Evolutionary conservation across 2,797 vertebrate genomes (phyloP), one percentile per base, ranked within the genome.

Genomic region (Coregonus suidteri): DNA sequence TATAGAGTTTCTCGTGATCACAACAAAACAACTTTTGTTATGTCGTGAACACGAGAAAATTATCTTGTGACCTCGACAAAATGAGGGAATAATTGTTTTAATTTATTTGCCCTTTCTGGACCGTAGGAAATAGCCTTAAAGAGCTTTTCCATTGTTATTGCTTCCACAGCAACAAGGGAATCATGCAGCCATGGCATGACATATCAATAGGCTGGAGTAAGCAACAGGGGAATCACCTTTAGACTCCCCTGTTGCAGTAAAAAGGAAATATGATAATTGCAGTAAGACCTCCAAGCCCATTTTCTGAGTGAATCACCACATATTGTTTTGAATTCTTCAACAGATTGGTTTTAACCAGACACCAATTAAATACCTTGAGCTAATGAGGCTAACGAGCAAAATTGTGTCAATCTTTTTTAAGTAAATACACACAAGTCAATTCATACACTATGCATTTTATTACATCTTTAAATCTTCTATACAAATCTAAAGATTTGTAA

Each of bases 361-460:
- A n/a, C 6, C 1, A 18, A 7, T 1, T 59, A n/a, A 59, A 59
- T 6, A 59, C 41, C 9, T 47, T 13, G 13, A n/a, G n/a, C n/a
- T 20, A 6, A n/a, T 59, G 41, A 47, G 9, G 41, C 41, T 11
- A 47, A 47, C 11, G 41, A 47, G 41, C 41, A 13, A 47, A 47
- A 47, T 47, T 47, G 41, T 47, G 41, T 47, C 0, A 11, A 47
- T 47, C 41, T 47, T 47, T 47, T 37, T 47, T 1, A 70, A 51
- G n/a, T 41, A 18, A n/a, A 52, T 51, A 6, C 5, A 7, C 16
- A 73, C 71, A 73, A n/a, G 31, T 16, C 9, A 30, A 6, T 30
- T n/a, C 13, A 74, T 41, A 9, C 70, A 52, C n/a, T n/a, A 62
- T 74, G 73, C 59, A 66, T 65, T 75, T 84, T 80, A 82, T 84